Base-by-base conservation (phyloP, 2,888 invertebrate genomes). In the Nebria salina region DNA sequence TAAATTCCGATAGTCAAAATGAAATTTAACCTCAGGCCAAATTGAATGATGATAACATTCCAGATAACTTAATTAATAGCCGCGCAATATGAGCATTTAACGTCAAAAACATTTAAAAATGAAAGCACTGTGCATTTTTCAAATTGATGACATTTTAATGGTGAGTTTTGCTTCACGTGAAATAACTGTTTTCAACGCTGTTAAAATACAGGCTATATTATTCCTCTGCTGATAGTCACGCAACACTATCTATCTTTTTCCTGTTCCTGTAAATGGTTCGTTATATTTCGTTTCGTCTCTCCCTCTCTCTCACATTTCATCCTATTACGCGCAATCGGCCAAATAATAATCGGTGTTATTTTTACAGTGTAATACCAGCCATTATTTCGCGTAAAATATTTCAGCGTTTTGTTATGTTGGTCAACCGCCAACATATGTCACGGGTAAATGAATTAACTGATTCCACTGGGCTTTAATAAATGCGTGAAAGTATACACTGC, bases 141-240 rank as follows among this genome's bases (percentile, higher is more conserved):
- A 54, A 54, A 54, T 54, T 54, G 54, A 54, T 54, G 54, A 54
- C 54, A 54, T 54, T 54, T 54, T 54, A 54, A 54, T 54, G 54
- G 54, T 13, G 54, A 54, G 54, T 54, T 54, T 54, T 54, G 6
- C 54, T 54, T 11, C 54, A 54, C 54, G 54, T 54, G 54, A 54
- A 54, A 54, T 54, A 54, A 54, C 54, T 54, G 54, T 54, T 54
- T 54, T 54, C 54, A 54, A 13, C 54, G 54, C 8, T 54, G 54
- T 13, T 54, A 54, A 54, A 54, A 54, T 54, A 54, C 54, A 54
- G 54, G 54, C 13, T 54, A 54, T 54, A 54, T 54, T 54, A 13
- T 54, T 54, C 54, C 54, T 0, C 13, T 4, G 54, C 54, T 54
- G 54, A 54, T 54, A 54, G 54, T 54, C 54, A 54, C 54, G 54